Evolutionary conservation across 2,888 invertebrate species (phyloP).

Genomic region (Amphipoea oculea): DNA sequence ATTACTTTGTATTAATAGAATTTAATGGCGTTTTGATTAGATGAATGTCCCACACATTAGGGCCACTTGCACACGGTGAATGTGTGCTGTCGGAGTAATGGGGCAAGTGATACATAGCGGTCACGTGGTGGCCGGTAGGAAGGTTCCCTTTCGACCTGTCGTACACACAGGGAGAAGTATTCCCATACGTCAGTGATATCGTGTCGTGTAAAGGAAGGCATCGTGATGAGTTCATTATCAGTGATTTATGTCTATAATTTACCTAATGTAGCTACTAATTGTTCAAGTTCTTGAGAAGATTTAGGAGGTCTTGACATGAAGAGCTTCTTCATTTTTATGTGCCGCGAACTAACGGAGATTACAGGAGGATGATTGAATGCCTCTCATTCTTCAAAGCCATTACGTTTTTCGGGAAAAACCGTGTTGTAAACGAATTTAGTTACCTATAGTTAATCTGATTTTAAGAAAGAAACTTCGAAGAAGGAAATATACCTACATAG

Average conservation of each 20-base stretch:
- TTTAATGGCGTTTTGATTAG: slow-evolving; percentile 62
- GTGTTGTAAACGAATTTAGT: not conserved
- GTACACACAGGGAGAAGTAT: slow-evolving; percentile 21
- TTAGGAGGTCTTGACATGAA: slow-evolving; percentile 23
- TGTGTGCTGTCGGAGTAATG: slow-evolving; percentile 25
- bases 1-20: slow-evolving; percentile 62
- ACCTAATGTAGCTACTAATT: slow-evolving; percentile 27
- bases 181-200: not conserved
- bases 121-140: slow-evolving; percentile 23
- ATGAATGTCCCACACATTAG: slow-evolving; percentile 43
- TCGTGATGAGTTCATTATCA: slow-evolving; percentile 23
- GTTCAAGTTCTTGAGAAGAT: slow-evolving; percentile 36
- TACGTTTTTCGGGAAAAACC: not conserved
- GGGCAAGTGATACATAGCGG: slow-evolving; percentile 29
- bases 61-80: slow-evolving; percentile 7
- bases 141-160: slow-evolving; percentile 6
- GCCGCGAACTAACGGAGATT: slow-evolving; percentile 1
- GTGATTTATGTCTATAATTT: slow-evolving; percentile 10
- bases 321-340: slow-evolving; percentile 13
- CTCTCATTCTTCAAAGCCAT: not conserved
- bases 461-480: too few species aligned
- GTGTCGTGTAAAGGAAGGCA: not conserved
- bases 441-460: not conserved
- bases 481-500: not conserved
- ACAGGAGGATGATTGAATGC: not conserved